These are phyloP conservation scores for Adelosebastes latens DNA, from an alignment of 2,797 vertebrate species.

Conservation along the genomic window DNA sequence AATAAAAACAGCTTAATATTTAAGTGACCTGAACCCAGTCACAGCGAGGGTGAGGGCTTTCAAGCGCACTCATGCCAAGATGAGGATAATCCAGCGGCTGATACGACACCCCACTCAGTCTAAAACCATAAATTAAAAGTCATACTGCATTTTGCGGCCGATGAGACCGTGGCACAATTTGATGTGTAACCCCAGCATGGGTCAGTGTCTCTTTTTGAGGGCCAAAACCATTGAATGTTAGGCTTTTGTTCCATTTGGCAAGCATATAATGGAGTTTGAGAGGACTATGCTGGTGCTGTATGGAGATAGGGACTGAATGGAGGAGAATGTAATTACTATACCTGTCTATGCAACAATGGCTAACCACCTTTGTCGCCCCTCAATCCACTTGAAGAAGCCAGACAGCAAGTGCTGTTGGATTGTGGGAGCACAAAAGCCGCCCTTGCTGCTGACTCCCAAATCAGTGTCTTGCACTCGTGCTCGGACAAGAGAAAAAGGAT, in stretches of 20 bases:
- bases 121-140: constrained; percentile 61
- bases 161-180: constrained; percentile 52
- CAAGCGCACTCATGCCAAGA: constrained; percentile 36
- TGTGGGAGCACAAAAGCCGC: constrained; percentile 68
- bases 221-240: constrained; percentile 63
- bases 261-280: constrained; percentile 73
- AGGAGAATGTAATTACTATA: constrained; percentile 79
- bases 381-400: constrained; percentile 61
- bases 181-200: constrained; percentile 60
- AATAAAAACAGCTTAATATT: constrained; percentile 12
- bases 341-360: constrained; percentile 76
- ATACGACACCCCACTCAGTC: constrained; percentile 18
- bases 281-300: constrained; percentile 57
- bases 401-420: constrained; percentile 65
- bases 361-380: constrained; percentile 67
- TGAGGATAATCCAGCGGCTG: constrained; percentile 56
- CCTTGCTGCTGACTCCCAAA: constrained; percentile 56
- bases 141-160: constrained; percentile 31
- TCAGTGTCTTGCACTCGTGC: constrained; percentile 43
- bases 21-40: constrained; percentile 44
- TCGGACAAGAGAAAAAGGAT: constrained; percentile 23
- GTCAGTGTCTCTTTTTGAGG: constrained; percentile 62
- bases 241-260: constrained; percentile 73
- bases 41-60: constrained; percentile 29
- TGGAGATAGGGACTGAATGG: constrained; percentile 66